Evolutionary conservation across 2,113 vertebrate genomes (phyloP), one percentile per base, ranked within the genome.

Genomic region (Rhodinocichla rosea): DNA sequence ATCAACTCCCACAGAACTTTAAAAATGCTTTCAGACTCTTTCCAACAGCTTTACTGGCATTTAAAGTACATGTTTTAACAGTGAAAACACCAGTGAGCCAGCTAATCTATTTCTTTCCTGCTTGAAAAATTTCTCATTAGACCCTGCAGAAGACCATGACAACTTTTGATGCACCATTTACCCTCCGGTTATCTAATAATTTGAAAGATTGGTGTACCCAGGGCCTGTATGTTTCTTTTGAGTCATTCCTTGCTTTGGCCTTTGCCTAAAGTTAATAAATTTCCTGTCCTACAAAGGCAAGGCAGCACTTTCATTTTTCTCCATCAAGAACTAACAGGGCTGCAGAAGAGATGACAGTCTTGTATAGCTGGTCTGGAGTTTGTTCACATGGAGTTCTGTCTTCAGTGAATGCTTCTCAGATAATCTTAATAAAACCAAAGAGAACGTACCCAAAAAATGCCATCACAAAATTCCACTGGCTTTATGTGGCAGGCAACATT

Each of bases 91-190:
- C 81, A 47, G 42, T 30, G 67, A 67, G 33, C 77, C 39, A 93
- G 42, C 60, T 83, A 86, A 80, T 90, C 64, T 65, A 24, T 76
- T 87, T 85, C 44, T 76, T 79, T 74, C 39, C 33, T 74, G 35
- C 68, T 35, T 90, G 60, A 52, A 90, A 92, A 74, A 70, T 63
- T 87, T 90, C 69, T 92, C 80, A 70, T 89, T 81, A 92, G 35
- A 63, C 52, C 37, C 62, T 0, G 24, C 63, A 88, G 70, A 88
- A 95, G 71, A 69, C 56, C 53, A 17, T 82, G 75, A 76, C 64
- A 88, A 80, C 26, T 89, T 80, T 37, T 86, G 52, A 55, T 74
- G 56, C 50, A 65, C 59, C 33, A 26, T 88, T 90, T 95, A 90
- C 30, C 50, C 40, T 80, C 76, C 74, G 37, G 21, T 59, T 83